Base-by-base conservation (phyloP, 2,888 invertebrate species). In the Cataglyphis albicans region DNA sequence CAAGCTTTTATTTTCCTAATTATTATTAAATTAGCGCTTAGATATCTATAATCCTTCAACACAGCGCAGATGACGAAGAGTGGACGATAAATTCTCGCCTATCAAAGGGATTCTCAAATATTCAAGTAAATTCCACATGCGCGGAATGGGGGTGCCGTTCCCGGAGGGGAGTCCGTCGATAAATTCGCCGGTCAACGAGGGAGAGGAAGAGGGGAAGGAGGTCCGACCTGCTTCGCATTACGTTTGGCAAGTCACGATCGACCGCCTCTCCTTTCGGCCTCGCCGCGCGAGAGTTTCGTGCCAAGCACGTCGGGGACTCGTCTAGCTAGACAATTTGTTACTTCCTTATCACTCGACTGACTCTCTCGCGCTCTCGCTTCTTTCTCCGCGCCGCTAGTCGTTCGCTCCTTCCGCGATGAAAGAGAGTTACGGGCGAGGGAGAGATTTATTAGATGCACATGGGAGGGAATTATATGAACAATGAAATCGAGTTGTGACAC, bases 261-360 rank as follows among this genome's bases (percentile, higher is more conserved):
- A 80, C 78, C 78, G 59, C 18, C 48, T 44, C 48, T 44, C 48
- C 48, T 52, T 52, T 52, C 48, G 73, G 52, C 68, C 35, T 21
- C 65, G 57, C 48, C 84, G 76, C 67, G 63, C 80, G 64, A 67
- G 80, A 78, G 74, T 85, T 83, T 74, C 85, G 74, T 80, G 80
- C 84, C 76, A 84, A 75, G 75, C 72, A 84, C 68, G 78, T 78
- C 75, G 80, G 78, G 88, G 86, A 82, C 91, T 90, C 89, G 90
- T 91, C 93, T 90, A 91, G 90, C 91, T 92, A 91, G 92, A 92
- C 93, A 93, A 93, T 93, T 93, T 93, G 93, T 93, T 91, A 93
- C 92, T 92, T 93, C 93, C 93, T 93, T 93, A 93, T 93, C 93
- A 92, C 86, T 90, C 88, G 88, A 84, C 85, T 84, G 85, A 78